Percentiles rank a stretch among this genome's conserved stretches.
These are phyloP conservation scores for Spinus olivaceus DNA, from an alignment of 2,797 vertebrate genomes.

Conservation along the genomic window DNA sequence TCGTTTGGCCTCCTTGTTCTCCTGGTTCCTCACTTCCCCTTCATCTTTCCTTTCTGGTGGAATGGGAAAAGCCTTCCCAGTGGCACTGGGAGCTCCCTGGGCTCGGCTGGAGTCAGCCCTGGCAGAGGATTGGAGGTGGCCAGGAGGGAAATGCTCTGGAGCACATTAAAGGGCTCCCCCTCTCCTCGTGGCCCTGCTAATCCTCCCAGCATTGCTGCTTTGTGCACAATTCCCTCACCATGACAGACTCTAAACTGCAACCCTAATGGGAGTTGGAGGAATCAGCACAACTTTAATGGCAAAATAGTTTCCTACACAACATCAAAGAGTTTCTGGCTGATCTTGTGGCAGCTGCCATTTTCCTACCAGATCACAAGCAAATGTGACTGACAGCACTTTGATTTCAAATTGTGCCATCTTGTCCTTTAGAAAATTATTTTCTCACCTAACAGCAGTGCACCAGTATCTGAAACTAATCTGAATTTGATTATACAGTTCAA, in stretches of 20 bases:
- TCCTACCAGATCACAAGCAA: not conserved
- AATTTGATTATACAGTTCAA: not conserved
- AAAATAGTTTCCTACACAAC: not conserved
- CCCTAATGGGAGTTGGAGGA: not conserved
- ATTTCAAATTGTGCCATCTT: not conserved
- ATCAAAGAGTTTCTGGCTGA: not conserved
- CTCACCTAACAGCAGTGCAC: not conserved
- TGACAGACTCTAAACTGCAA: not conserved
- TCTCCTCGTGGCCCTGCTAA: not conserved
- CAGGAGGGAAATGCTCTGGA: slow-evolving; percentile 3
- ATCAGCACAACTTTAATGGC: not conserved
- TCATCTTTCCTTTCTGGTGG: not conserved
- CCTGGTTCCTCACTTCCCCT: not conserved
- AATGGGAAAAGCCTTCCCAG: not conserved
- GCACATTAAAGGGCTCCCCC: not conserved
- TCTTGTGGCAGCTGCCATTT: not conserved
- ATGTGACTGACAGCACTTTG: not conserved
- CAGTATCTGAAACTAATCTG: not conserved
- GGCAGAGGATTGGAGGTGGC: slow-evolving; percentile 20
- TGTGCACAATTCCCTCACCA: not conserved
- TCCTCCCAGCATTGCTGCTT: not conserved
- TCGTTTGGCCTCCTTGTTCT: not conserved
- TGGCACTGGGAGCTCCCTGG: not conserved
- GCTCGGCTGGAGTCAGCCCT: not conserved
- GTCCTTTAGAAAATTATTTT: not conserved